These are phyloP conservation scores for Loxodonta africana DNA, from an alignment of 2,113 vertebrate species.

Conservation along the genomic window DNA sequence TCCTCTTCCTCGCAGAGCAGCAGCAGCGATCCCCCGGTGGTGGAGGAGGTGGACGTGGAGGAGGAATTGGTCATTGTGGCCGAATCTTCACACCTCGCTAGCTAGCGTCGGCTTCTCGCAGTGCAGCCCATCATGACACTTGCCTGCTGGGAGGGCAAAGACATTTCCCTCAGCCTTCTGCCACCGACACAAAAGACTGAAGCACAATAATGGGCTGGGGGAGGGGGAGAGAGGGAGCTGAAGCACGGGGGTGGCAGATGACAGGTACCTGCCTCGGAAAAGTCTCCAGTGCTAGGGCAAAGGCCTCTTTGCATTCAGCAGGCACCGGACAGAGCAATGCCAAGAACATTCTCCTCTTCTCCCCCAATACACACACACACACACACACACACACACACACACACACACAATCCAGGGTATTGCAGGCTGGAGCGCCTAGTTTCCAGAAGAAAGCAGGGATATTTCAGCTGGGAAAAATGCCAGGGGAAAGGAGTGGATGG, in stretches of 20 bases:
- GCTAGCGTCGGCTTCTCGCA: slow-evolving; percentile 79
- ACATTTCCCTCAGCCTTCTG: slow-evolving; percentile 55
- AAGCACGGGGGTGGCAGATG: slow-evolving; percentile 71
- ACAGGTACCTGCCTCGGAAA: slow-evolving; percentile 72
- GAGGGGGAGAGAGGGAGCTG: neutral
- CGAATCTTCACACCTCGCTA: slow-evolving; percentile 75
- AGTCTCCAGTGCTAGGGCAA: slow-evolving; percentile 38
- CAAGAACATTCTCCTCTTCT: neutral
- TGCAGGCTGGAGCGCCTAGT: slow-evolving; percentile 5
- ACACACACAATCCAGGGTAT: neutral
- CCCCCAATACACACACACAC: neutral
- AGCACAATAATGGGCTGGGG: slow-evolving; percentile 48
- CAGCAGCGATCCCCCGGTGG: slow-evolving; percentile 87
- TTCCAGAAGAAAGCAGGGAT: slow-evolving; percentile 14
- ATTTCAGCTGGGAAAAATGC: neutral
- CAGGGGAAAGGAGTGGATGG: neutral
- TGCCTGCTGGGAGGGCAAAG: slow-evolving; percentile 60
- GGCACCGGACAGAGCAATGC: neutral
- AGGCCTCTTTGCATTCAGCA: neutral
- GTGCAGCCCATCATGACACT: slow-evolving; percentile 81
- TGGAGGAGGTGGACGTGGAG: slow-evolving; percentile 86
- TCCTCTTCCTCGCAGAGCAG: slow-evolving; percentile 90
- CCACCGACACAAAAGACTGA: slow-evolving; percentile 68
- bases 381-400: neutral
- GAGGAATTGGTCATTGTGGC: slow-evolving; percentile 90